Base-by-base conservation (phyloP, 2,797 vertebrate species). In the Acanthiza pusilla region DNA sequence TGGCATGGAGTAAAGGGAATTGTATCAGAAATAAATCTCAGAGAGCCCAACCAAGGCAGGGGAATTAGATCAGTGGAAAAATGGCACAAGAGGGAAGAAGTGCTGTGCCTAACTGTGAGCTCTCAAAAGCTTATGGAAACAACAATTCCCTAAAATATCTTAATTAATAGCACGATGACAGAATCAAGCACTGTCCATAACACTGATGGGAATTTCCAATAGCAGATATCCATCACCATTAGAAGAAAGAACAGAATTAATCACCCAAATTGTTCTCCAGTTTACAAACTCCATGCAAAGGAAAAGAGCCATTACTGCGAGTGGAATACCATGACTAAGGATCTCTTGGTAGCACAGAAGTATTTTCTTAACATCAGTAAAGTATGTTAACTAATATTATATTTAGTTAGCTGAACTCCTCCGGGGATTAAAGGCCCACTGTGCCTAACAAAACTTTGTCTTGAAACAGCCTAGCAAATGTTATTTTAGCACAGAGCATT, bases 361-460 rank as follows among this genome's bases (percentile, higher is more conserved):
- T 96, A 85, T 97, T 97, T 97, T 93, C 89, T 95, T 95, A 96
- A 93, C 96, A 91, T 96, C 92, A 89, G 54, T 82, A 87, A 96
- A 97, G 94, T 96, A 97, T 95, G 90, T 91, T 97, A 95, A 96
- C 93, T 90, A 96, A 96, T 83, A 94, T 96, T 97, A 95, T 95
- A 96, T 96, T 96, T 92, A 96, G 96, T 92, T 71, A 96, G 94
- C 76, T 90, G 68, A 89, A 93, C 87, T 96, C 96, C 95, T 93
- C 89, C 0, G 5, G 94, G 95, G 94, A 96, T 92, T 93, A 90
- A 93, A 93, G 73, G 91, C 88, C 93, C 86, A n/a, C 94, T 84
- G 95, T 96, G 96, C 96, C 93, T 95, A 96, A 94, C 88, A 96
- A 97, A 96, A 97, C 93, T 94, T 89, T 72, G 93, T 78, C 91